A percentile compares a stretch with the other conserved stretches of the same genome.
These are phyloP conservation scores for Serranus cabrilla DNA, from an alignment of 2,797 vertebrate species.

Conservation along the genomic window DNA sequence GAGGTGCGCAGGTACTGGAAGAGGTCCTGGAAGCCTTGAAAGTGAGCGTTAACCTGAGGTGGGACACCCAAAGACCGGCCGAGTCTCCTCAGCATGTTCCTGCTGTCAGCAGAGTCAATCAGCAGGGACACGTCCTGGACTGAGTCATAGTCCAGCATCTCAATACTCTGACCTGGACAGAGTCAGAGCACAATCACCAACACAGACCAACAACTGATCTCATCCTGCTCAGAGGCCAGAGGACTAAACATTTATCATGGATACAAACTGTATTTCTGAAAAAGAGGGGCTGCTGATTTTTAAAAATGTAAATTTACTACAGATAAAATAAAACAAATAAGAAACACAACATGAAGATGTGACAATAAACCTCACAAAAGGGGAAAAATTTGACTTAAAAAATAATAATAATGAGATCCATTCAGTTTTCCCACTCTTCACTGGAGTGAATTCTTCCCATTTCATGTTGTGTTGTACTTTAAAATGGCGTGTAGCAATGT, in stretches of 20 bases:
- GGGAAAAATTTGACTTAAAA: too few relatives aligned
- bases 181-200: constrained; percentile 16
- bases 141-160: constrained; percentile 73
- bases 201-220: not conserved
- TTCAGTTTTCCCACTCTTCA: too few relatives aligned
- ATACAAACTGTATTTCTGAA: not conserved
- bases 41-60: constrained; percentile 64
- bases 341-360: too few relatives aligned
- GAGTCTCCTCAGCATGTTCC: constrained; percentile 48
- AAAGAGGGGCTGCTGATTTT: not conserved
- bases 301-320: too few relatives aligned
- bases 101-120: constrained; percentile 59
- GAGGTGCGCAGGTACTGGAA: constrained; percentile 79
- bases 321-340: too few relatives aligned
- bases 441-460: too few relatives aligned
- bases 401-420: too few relatives aligned
- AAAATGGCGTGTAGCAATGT: too few relatives aligned
- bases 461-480: too few relatives aligned
- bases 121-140: constrained; percentile 78
- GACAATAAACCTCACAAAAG: too few relatives aligned
- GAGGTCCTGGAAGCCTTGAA: constrained; percentile 75
- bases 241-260: not conserved
- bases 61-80: constrained; percentile 69
- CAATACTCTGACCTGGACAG: constrained; percentile 68
- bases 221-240: not conserved